Percentiles rank a stretch among this genome's conserved stretches.
Evolutionary conservation across 2,113 vertebrate genomes (phyloP).

Genomic region (Ptyas mucosa): DNA sequence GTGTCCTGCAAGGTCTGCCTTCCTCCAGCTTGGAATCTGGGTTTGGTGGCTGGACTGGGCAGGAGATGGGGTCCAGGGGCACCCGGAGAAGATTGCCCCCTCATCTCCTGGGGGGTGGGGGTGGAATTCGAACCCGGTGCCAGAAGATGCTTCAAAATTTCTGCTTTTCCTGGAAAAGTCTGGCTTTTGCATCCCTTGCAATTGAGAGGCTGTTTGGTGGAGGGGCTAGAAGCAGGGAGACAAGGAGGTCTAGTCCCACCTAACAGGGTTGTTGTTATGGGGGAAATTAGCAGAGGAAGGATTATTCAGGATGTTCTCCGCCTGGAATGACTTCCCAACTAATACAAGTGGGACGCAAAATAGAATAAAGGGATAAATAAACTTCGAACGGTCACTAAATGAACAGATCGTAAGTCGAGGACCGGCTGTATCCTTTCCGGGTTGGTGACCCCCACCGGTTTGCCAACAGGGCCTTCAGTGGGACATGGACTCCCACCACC

Average conservation of each 20-base stretch:
- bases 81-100: not conserved
- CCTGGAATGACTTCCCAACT: no score
- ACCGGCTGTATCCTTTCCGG: not conserved
- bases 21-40: not conserved
- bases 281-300: no score
- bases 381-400: accelerated
- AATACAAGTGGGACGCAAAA: no score
- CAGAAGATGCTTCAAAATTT: no score
- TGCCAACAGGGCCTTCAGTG: slow-evolving; percentile 46
- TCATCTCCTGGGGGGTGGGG: accelerated
- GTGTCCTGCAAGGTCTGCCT: not conserved
- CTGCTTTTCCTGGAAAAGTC: no score
- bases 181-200: no score
- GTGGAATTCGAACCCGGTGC: not conserved
- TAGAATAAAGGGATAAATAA: no score
- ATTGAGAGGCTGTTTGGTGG: no score
- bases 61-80: not conserved
- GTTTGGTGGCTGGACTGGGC: not conserved
- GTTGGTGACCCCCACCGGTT: accelerated
- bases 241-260: no score
- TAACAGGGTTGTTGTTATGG: accelerated
- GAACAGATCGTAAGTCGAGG: not conserved
- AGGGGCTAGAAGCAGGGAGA: no score
- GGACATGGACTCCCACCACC: slow-evolving; percentile 50
- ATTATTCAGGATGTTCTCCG: accelerated